These are phyloP conservation scores for Eupsilia transversa DNA, from an alignment of 2,888 invertebrate species.

Conservation along the genomic window DNA sequence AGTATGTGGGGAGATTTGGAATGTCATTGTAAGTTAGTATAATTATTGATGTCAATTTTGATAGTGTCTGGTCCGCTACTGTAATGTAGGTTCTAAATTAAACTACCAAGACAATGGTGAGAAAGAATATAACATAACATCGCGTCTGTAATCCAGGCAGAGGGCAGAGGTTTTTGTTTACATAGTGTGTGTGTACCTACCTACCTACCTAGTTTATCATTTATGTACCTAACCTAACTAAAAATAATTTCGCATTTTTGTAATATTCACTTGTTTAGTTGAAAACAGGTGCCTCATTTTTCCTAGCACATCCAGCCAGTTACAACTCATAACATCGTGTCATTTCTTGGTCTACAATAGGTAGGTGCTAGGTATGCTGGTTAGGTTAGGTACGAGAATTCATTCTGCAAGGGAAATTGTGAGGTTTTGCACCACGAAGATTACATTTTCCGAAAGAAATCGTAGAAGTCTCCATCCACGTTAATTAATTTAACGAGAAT, in stretches of 20 bases:
- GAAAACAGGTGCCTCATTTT: neutral
- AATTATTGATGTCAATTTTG: neutral
- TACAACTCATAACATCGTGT: neutral
- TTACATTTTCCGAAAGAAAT: constrained; percentile 39
- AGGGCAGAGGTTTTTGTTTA: too few relatives aligned
- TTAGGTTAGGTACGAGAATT: constrained; percentile 63
- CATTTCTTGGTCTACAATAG: constrained; percentile 26
- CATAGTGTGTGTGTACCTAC: too few relatives aligned
- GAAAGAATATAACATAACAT: neutral
- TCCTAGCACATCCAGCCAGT: constrained; percentile 53
- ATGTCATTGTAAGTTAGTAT: neutral
- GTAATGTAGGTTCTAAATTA: too few relatives aligned
- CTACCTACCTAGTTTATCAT: too few relatives aligned
- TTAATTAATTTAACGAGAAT: constrained; percentile 28
- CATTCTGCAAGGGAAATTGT: constrained; percentile 75
- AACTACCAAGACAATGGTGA: too few relatives aligned
- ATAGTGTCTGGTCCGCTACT: too few relatives aligned
- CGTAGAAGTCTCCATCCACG: constrained; percentile 26
- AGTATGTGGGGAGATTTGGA: neutral
- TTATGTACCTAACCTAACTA: neutral
- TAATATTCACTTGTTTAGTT: neutral
- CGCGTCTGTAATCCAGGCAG: neutral
- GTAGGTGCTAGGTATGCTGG: constrained; percentile 4
- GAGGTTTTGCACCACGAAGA: constrained; percentile 56
- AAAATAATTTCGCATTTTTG: neutral